phyloP scores from a whole-genome alignment of 2,888 invertebrate species.

The Perizoma affinitatum region DNA sequence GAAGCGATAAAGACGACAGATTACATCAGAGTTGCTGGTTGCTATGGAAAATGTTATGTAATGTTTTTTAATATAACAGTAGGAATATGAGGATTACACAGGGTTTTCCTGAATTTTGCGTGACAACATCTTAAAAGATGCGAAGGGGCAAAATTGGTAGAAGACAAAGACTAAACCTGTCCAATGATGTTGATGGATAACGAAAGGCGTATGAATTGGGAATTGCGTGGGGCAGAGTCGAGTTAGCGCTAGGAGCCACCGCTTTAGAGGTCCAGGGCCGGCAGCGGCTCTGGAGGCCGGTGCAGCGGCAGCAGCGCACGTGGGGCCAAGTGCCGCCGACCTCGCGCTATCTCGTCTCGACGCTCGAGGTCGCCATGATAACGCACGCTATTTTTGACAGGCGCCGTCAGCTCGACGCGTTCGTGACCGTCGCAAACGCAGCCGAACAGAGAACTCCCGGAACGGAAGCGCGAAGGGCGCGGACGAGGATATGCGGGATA shows the following conservation, averaged over 20 bases:
- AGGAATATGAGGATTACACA: slow-evolving; percentile 12
- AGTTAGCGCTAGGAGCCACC: slow-evolving; percentile 28
- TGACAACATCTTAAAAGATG: slow-evolving; percentile 9
- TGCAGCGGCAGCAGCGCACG: slow-evolving; percentile 67
- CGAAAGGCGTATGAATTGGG: slow-evolving; percentile 10
- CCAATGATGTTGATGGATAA: slow-evolving; percentile 28
- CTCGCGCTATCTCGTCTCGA: slow-evolving; percentile 80
- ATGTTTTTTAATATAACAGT: slow-evolving; percentile 20
- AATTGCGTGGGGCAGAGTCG: slow-evolving; percentile 7
- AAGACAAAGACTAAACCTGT: slow-evolving; percentile 25
- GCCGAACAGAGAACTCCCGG: slow-evolving; percentile 64
- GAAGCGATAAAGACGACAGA: slow-evolving; percentile 28
- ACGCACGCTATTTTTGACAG: slow-evolving; percentile 77
- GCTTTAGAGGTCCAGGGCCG: slow-evolving; percentile 36
- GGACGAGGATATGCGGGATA: slow-evolving; percentile 71
- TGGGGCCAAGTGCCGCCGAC: slow-evolving; percentile 79
- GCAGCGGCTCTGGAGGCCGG: slow-evolving; percentile 49
- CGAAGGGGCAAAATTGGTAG: background rate
- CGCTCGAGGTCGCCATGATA: slow-evolving; percentile 80
- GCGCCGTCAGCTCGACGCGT: slow-evolving; percentile 61
- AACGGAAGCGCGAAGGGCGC: slow-evolving; percentile 56
- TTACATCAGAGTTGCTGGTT: slow-evolving; percentile 22
- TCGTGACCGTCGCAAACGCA: slow-evolving; percentile 75
- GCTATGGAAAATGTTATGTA: slow-evolving; percentile 34
- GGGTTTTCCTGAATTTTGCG: background rate